Evolutionary conservation across 92 coral and sea anemone genomes (phyloP).

Genomic region (Zoanthus sansibaricus): DNA sequence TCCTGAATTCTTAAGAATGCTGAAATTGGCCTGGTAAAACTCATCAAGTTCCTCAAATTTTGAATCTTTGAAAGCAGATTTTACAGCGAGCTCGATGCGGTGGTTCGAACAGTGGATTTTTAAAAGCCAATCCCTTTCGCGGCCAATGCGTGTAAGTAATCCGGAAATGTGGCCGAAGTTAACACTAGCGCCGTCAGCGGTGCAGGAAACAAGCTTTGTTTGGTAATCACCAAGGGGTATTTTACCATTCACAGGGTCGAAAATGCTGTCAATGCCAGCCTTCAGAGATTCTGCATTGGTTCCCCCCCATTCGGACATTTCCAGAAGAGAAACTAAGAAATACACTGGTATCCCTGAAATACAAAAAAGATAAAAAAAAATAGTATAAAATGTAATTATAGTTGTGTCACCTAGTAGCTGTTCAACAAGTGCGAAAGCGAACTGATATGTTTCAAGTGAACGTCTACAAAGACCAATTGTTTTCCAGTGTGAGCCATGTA

Average conservation of each 20-base stretch:
- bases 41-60: slow-evolving; percentile 31
- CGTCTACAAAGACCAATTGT: background rate
- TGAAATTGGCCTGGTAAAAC: slow-evolving; percentile 33
- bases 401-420: background rate
- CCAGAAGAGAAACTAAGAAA: background rate
- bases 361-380: background rate
- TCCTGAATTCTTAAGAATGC: slow-evolving; percentile 12
- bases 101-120: slow-evolving; percentile 45
- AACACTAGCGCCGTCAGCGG: slow-evolving; percentile 27
- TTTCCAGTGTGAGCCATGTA: background rate
- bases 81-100: slow-evolving; percentile 29
- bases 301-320: background rate
- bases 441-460: background rate
- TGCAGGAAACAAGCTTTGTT: slow-evolving; percentile 46
- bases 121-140: slow-evolving; percentile 18
- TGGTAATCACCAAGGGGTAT: background rate
- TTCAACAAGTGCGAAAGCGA: background rate
- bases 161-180: slow-evolving; percentile 28
- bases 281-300: background rate
- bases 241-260: background rate
- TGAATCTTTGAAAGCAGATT: slow-evolving; percentile 8
- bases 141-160: background rate
- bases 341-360: slow-evolving; percentile 1
- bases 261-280: background rate
- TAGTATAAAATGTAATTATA: background rate